Conservation (phyloP, 92 coral and sea anemone species). For the Isaurus tuberculatus region DNA sequence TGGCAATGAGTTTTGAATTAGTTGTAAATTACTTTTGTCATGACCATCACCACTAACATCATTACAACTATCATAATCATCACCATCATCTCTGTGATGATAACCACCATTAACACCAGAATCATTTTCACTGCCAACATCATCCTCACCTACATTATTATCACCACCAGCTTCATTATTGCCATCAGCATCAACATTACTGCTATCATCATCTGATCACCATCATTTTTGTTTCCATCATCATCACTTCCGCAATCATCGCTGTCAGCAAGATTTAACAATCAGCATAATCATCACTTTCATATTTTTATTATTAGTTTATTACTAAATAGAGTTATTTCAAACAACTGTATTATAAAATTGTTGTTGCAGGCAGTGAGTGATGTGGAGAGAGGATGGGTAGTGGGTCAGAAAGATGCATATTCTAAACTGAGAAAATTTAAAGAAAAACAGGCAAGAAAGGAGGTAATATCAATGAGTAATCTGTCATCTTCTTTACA, state of each 20-base stretch:
- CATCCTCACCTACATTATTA: background rate
- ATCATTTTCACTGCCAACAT: background rate
- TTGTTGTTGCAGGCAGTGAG: constrained; percentile 78
- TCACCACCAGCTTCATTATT: background rate
- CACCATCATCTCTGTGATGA: background rate
- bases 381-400: constrained; percentile 96
- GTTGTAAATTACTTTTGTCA: background rate
- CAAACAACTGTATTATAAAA: too few species aligned
- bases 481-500: background rate
- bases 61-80: background rate
- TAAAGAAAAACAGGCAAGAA: constrained; percentile 78
- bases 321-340: too few species aligned
- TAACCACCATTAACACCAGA: background rate
- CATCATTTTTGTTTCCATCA: background rate
- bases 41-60: background rate
- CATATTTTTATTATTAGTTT: too few species aligned
- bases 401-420: constrained; percentile 83
- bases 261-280: too few species aligned
- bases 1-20: too few species aligned
- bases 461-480: constrained; percentile 70
- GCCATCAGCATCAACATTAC: background rate
- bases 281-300: background rate
- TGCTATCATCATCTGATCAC: background rate
- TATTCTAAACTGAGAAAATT: constrained; percentile 73
- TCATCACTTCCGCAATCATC: background rate